Percentiles rank a stretch among this genome's conserved stretches.
Conservation (phyloP, 2,888 invertebrate genomes). For the Hypomecis punctinalis region DNA sequence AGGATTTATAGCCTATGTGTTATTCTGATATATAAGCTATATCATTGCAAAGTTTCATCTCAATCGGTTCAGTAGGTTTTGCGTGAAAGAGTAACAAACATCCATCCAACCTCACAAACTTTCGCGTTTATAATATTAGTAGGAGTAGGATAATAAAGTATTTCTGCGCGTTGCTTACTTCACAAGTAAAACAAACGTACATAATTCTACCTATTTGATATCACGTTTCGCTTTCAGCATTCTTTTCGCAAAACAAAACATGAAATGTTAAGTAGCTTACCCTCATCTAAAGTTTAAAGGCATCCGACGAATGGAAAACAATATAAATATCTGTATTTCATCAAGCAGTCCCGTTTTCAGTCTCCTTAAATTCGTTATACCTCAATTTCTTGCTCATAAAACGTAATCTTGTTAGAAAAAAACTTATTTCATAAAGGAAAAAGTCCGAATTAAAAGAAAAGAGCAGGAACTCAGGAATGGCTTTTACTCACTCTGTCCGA, state of each 20-base stretch:
- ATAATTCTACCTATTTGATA: neutral
- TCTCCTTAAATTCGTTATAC: slow-evolving; percentile 74
- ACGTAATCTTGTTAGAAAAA: slow-evolving; percentile 79
- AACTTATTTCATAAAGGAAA: slow-evolving; percentile 79
- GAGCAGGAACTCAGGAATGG: slow-evolving; percentile 47
- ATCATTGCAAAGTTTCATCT: no score
- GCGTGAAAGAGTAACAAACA: no score
- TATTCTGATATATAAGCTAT: no score
- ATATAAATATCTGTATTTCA: slow-evolving; percentile 39
- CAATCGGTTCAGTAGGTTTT: no score
- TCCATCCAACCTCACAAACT: no score
- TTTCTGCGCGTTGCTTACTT: no score
- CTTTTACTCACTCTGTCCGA: slow-evolving; percentile 4
- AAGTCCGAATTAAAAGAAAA: slow-evolving; percentile 71
- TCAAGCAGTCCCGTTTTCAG: slow-evolving; percentile 33
- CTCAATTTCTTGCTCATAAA: slow-evolving; percentile 79
- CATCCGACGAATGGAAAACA: slow-evolving; percentile 30
- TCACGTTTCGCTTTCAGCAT: neutral
- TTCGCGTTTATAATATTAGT: no score
- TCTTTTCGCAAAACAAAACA: slow-evolving; percentile 50
- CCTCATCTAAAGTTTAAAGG: slow-evolving; percentile 54
- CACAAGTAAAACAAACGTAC: no score
- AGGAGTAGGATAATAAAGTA: no score
- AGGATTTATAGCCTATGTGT: no score
- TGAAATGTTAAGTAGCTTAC: slow-evolving; percentile 61